A percentile compares a stretch with the other conserved stretches of the same genome.
Evolutionary conservation across 2,888 invertebrate genomes (phyloP).

Genomic region (Macaria liturata): DNA sequence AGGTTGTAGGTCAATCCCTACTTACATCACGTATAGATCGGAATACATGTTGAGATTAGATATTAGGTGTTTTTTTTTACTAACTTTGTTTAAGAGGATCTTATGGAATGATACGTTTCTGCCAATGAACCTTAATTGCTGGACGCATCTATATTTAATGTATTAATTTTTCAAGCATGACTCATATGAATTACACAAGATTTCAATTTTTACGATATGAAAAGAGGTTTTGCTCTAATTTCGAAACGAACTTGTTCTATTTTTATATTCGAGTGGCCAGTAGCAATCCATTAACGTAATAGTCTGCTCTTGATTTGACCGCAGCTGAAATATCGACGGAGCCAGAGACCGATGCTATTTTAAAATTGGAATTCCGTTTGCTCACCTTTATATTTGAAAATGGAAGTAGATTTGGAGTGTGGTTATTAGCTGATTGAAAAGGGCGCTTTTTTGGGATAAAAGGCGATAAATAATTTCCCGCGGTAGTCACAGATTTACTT

Average conservation of each 20-base stretch:
- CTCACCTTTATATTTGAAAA: conserved; percentile 2
- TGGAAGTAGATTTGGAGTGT: conserved; percentile 1
- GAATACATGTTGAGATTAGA: neutral
- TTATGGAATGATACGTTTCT: no score
- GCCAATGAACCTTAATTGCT: no score
- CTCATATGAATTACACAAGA: no score
- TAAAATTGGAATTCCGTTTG: conserved; percentile 9
- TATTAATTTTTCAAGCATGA: no score
- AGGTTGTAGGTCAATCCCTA: neutral
- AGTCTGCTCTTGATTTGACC: conserved; percentile 11
- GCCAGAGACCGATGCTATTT: conserved; percentile 8
- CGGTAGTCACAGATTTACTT: no score
- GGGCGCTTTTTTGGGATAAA: neutral
- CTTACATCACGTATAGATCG: neutral
- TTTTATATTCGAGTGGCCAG: conserved; percentile 4
- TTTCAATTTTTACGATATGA: no score
- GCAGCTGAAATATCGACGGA: conserved; percentile 3
- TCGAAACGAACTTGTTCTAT: neutral
- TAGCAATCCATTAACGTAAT: conserved; percentile 15
- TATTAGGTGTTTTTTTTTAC: neutral
- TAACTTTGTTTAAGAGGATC: neutral
- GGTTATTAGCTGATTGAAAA: conserved; percentile 8
- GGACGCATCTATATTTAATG: no score
- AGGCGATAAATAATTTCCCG: neutral
- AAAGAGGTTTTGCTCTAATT: no score